These are phyloP conservation scores for Planiliza haematocheilus DNA, from an alignment of 2,113 vertebrate species.

Conservation along the genomic window DNA sequence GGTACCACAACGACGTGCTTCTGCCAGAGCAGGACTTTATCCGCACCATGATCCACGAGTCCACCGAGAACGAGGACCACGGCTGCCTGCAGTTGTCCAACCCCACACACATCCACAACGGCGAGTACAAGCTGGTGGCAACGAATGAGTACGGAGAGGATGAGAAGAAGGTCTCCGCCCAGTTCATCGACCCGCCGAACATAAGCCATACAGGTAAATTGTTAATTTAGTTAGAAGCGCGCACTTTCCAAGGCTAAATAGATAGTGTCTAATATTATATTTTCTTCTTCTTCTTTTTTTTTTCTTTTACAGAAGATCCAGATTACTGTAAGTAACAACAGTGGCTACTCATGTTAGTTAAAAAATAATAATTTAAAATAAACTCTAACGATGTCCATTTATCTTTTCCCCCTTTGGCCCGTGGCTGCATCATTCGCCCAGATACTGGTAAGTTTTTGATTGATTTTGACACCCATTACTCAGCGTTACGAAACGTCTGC, in stretches of 20 bases:
- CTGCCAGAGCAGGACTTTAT: conserved; percentile 92
- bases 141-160: conserved; percentile 91
- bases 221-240: neutral
- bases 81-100: conserved; percentile 96
- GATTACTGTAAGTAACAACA: conserved; percentile 74
- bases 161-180: conserved; percentile 88
- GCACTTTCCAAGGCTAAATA: neutral
- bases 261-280: too few species aligned
- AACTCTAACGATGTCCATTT: conserved; percentile 24
- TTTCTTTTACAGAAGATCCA: conserved; percentile 47
- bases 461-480: neutral
- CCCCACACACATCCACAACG: conserved; percentile 97
- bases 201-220: conserved; percentile 80
- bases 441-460: conserved; percentile 63
- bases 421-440: conserved; percentile 25
- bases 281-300: conserved; percentile 20
- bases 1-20: conserved; percentile 89
- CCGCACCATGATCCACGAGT: conserved; percentile 91
- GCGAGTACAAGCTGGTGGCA: conserved; percentile 92
- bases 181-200: conserved; percentile 91
- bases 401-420: neutral
- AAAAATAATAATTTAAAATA: conserved; percentile 3
- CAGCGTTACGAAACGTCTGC: neutral
- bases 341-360: neutral
- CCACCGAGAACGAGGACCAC: conserved; percentile 91